Evolutionary conservation across 2,797 vertebrate genomes (phyloP).

Genomic region (Monodelphis domestica): DNA sequence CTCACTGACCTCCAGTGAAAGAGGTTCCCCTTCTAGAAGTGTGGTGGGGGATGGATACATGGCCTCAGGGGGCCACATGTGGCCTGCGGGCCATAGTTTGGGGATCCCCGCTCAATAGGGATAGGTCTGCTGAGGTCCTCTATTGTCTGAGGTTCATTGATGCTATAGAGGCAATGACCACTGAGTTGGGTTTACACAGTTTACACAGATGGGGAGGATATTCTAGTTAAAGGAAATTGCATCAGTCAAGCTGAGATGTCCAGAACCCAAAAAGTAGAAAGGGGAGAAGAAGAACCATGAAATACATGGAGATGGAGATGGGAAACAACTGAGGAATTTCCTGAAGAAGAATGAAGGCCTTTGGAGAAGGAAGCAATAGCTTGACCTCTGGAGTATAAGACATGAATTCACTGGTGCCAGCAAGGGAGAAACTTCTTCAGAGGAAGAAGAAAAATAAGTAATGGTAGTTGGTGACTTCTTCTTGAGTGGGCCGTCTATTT

Average conservation of each 20-base stretch:
- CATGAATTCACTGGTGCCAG: background rate
- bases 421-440: background rate
- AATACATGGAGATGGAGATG: background rate
- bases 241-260: background rate
- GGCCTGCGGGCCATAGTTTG: no score
- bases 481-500: background rate
- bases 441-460: background rate
- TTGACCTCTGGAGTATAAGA: background rate
- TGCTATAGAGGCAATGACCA: background rate
- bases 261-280: background rate
- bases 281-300: background rate
- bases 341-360: background rate
- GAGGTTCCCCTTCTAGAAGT: no score
- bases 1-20: no score
- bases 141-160: background rate
- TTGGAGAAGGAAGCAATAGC: background rate
- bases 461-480: background rate
- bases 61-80: no score
- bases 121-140: background rate
- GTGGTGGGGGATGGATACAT: no score
- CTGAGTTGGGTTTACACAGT: background rate
- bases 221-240: background rate
- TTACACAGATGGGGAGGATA: background rate
- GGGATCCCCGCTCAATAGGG: rapidly evolving
- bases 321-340: background rate